A percentile compares a stretch with the other conserved stretches of the same genome.
phyloP scores from a whole-genome alignment of 2,888 invertebrate species.

The Plebejus argus region DNA sequence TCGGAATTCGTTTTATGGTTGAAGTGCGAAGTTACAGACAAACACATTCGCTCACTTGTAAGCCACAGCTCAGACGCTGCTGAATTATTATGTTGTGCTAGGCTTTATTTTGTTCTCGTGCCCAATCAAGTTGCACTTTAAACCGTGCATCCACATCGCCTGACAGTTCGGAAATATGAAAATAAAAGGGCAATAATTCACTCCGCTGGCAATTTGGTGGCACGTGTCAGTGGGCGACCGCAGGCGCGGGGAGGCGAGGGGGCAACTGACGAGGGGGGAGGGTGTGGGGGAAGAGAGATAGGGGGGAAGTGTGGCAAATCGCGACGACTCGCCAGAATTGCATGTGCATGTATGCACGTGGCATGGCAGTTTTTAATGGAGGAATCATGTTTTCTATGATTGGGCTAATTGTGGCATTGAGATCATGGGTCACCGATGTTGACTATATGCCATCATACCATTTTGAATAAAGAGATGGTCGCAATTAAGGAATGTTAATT shows the following conservation, averaged over 20 bases:
- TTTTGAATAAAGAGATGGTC: background rate
- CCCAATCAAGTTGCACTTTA: background rate
- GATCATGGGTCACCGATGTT: background rate
- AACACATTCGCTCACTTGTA: too few species aligned
- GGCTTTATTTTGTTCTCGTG: background rate
- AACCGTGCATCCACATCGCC: background rate
- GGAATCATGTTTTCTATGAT: slow-evolving; percentile 42
- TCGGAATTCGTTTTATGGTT: too few species aligned
- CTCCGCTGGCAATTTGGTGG: slow-evolving; percentile 22
- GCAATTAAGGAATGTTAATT: too few species aligned
- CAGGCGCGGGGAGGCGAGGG: background rate
- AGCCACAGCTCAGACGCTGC: too few species aligned
- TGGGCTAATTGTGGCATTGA: background rate
- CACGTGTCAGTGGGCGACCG: slow-evolving; percentile 31
- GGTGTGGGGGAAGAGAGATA: background rate
- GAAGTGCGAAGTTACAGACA: too few species aligned
- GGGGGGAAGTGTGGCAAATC: slow-evolving; percentile 67
- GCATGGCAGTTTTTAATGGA: slow-evolving; percentile 42
- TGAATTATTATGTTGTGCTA: too few species aligned
- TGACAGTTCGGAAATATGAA: slow-evolving; percentile 15
- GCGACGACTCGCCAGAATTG: slow-evolving; percentile 63
- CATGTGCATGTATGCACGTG: slow-evolving; percentile 71
- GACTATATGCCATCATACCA: background rate
- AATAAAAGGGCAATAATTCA: slow-evolving; percentile 24
- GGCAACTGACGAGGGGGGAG: background rate